A percentile compares a stretch with the other conserved stretches of the same genome.
Evolutionary conservation across 2,888 invertebrate genomes (phyloP).

Genomic region (Phalangium opilio): DNA sequence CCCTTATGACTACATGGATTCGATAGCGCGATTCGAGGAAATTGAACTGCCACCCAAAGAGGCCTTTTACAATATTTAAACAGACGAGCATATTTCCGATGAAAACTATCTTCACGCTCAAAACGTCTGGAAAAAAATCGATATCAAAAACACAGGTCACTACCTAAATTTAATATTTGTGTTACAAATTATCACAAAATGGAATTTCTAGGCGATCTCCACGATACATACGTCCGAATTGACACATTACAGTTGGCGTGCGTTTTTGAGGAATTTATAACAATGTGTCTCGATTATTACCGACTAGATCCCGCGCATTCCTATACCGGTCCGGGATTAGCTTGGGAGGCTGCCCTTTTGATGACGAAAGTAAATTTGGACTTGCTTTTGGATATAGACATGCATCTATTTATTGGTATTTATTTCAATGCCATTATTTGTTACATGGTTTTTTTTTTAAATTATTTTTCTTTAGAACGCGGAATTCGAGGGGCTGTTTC

Average conservation of each 20-base stretch:
- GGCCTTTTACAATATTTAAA: slow-evolving; percentile 16
- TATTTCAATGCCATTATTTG: too few species aligned
- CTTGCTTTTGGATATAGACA: slow-evolving; percentile 23
- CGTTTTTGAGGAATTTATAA: slow-evolving; percentile 26
- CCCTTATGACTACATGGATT: not conserved
- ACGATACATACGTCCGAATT: not conserved
- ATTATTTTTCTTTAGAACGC: slow-evolving; percentile 18
- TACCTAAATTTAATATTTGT: too few species aligned
- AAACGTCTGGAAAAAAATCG: slow-evolving; percentile 20
- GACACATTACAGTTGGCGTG: slow-evolving; percentile 23
- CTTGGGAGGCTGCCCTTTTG: slow-evolving; percentile 25
- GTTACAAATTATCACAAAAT: too few species aligned
- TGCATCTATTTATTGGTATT: slow-evolving; percentile 10
- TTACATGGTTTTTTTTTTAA: too few species aligned
- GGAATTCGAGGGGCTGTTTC: slow-evolving; percentile 16
- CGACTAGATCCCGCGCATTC: slow-evolving; percentile 23
- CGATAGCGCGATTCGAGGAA: not conserved
- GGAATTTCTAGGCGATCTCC: slow-evolving; percentile 20
- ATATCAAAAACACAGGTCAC: slow-evolving; percentile 19
- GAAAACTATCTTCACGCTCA: slow-evolving; percentile 21
- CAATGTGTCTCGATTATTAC: too few species aligned
- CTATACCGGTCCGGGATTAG: slow-evolving; percentile 23
- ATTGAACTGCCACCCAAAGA: slow-evolving; percentile 3
- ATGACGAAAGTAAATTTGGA: slow-evolving; percentile 21
- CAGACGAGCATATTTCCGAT: slow-evolving; percentile 5